Conservation (phyloP, 1,140 invertebrate genomes). For the Stegodyphus mimosarum region DNA sequence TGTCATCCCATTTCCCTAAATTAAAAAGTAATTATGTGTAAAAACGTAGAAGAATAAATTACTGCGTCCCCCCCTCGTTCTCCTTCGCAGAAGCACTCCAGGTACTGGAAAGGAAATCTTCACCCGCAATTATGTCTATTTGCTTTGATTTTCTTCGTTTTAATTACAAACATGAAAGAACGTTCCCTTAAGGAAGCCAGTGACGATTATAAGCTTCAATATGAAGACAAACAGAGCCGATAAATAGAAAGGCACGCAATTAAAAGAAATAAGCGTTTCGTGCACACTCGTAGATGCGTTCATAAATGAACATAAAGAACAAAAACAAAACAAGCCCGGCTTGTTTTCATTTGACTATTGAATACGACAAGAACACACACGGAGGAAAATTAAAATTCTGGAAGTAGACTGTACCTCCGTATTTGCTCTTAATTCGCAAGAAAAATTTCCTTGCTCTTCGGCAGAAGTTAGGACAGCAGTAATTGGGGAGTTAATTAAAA, state of each 20-base stretch:
- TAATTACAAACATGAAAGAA: conserved; percentile 60
- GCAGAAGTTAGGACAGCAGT: conserved; percentile 55
- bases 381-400: conserved; percentile 58
- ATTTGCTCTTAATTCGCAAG: conserved; percentile 59
- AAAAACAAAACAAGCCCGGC: conserved; percentile 26
- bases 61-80: neutral
- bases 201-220: conserved; percentile 56
- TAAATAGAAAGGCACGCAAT: conserved; percentile 55
- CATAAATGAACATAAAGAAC: conserved; percentile 56
- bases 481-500: conserved; percentile 62
- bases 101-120: conserved; percentile 47
- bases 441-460: conserved; percentile 52
- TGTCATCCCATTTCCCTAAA: neutral
- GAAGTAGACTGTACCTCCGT: conserved; percentile 40
- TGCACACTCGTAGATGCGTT: conserved; percentile 35
- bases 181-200: neutral
- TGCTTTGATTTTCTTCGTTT: conserved; percentile 59
- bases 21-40: conserved; percentile 9
- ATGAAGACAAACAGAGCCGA: conserved; percentile 50
- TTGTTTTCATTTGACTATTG: conserved; percentile 59
- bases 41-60: conserved; percentile 12
- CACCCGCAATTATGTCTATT: conserved; percentile 59
- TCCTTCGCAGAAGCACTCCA: conserved; percentile 5
- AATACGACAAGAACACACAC: conserved; percentile 55
- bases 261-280: conserved; percentile 57